Percentiles rank a stretch among this genome's conserved stretches.
Evolutionary conservation across 2,113 vertebrate species (phyloP).

Genomic region (Gorsachius goisagi): DNA sequence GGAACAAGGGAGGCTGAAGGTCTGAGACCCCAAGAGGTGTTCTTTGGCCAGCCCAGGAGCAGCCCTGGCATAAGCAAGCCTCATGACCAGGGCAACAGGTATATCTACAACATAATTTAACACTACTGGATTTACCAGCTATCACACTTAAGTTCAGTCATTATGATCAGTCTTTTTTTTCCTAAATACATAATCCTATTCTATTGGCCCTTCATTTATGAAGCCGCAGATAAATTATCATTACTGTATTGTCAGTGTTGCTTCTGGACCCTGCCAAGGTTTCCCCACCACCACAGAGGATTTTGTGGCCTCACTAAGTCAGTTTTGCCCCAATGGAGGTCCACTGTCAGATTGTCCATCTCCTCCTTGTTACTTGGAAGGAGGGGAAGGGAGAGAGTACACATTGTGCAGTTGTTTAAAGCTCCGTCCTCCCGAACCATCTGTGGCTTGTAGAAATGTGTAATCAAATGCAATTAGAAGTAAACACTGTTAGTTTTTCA

Average conservation of each 20-base stretch:
- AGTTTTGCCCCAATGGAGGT: not conserved
- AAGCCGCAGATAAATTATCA: not conserved
- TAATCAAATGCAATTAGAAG: not conserved
- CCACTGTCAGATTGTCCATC: not conserved
- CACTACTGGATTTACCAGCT: not conserved
- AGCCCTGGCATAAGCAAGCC: not conserved
- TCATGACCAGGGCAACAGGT: not conserved
- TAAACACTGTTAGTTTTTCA: not conserved
- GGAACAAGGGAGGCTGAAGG: not conserved
- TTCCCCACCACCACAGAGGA: not conserved
- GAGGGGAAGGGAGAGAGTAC: rapidly evolving
- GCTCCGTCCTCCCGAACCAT: not conserved
- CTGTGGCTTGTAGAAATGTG: not conserved
- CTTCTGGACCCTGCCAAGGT: not conserved
- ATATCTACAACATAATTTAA: not conserved
- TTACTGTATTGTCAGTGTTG: not conserved
- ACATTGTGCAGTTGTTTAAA: rapidly evolving
- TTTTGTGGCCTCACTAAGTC: not conserved
- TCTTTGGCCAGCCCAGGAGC: not conserved
- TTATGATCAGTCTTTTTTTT: not conserved
- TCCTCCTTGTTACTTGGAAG: not conserved
- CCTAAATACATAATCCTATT: not conserved
- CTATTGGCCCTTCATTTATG: not conserved
- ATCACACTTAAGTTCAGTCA: not conserved
- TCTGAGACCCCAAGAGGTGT: not conserved